Percentiles rank a stretch among this genome's conserved stretches.
These are phyloP conservation scores for Heterodera filipjevi DNA, from an alignment of 2,888 invertebrate species.

Conservation along the genomic window DNA sequence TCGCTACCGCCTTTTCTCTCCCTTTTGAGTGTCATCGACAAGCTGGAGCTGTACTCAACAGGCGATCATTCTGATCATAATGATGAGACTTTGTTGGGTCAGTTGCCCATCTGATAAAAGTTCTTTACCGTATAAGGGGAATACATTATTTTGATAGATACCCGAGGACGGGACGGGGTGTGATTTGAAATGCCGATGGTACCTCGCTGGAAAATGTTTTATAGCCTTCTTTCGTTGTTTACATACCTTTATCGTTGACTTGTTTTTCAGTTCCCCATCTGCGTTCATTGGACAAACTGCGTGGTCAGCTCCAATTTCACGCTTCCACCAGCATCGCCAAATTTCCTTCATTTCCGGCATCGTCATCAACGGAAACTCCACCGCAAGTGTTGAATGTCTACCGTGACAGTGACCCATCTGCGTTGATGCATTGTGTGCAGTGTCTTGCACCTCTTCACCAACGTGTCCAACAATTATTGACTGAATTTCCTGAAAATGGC, in stretches of 20 bases:
- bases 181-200: too few relatives aligned
- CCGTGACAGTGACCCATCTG: conserved; percentile 35
- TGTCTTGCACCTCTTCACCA: conserved; percentile 26
- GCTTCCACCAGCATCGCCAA: neutral
- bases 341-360: neutral
- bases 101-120: neutral
- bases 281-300: conserved; percentile 22
- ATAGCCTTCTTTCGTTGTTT: neutral
- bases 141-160: too few relatives aligned
- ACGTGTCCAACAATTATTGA: conserved; percentile 19
- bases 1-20: neutral
- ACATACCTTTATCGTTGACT: too few relatives aligned
- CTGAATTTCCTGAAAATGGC: conserved; percentile 48
- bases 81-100: neutral
- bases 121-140: too few relatives aligned
- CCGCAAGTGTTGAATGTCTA: conserved; percentile 44
- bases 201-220: neutral
- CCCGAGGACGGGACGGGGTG: too few relatives aligned
- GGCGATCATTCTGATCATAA: neutral
- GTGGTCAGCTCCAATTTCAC: neutral
- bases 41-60: conserved; percentile 10
- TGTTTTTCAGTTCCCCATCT: conserved; percentile 23
- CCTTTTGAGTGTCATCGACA: neutral
- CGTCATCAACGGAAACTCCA: neutral
- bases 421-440: conserved; percentile 35